phyloP scores from a whole-genome alignment of 2,797 vertebrate species.

The Xenops minutus region DNA sequence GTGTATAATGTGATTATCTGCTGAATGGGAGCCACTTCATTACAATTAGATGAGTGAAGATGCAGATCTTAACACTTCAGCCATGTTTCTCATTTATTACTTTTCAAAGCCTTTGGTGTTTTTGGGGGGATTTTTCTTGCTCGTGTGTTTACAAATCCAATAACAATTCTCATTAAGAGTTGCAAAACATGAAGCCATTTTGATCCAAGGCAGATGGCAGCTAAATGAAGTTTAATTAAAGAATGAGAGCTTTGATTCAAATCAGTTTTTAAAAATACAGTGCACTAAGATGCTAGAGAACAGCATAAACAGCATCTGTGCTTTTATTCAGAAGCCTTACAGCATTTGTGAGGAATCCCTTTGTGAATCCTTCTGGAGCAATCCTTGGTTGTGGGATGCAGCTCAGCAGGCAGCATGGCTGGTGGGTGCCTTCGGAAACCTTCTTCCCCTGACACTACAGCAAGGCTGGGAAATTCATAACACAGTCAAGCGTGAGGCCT shows the following conservation, averaged over 20 bases:
- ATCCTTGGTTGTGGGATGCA: neutral
- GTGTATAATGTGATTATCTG: slow-evolving; percentile 48
- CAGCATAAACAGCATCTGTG: slow-evolving; percentile 73
- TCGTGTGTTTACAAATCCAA: slow-evolving; percentile 69
- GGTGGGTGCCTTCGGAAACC: neutral
- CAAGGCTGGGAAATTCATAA: neutral
- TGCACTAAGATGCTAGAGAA: slow-evolving; percentile 11
- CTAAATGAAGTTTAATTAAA: slow-evolving; percentile 80
- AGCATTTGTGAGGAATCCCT: neutral
- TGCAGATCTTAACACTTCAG: neutral
- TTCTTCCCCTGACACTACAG: neutral
- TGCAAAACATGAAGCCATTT: slow-evolving; percentile 73
- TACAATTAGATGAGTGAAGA: slow-evolving; percentile 52
- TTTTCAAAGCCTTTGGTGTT: slow-evolving; percentile 57
- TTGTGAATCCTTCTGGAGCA: neutral
- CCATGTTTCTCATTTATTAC: slow-evolving; percentile 41
- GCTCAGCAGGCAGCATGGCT: rapidly evolving
- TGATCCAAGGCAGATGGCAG: slow-evolving; percentile 76
- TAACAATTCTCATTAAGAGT: slow-evolving; percentile 74
- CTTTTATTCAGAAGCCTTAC: slow-evolving; percentile 14
- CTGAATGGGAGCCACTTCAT: slow-evolving; percentile 10
- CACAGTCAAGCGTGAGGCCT: rapidly evolving
- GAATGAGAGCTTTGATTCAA: slow-evolving; percentile 73
- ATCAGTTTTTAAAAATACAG: slow-evolving; percentile 54
- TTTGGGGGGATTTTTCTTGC: neutral